phyloP scores from a whole-genome alignment of 2,888 invertebrate genomes.

The Pristionchus exspectatus region DNA sequence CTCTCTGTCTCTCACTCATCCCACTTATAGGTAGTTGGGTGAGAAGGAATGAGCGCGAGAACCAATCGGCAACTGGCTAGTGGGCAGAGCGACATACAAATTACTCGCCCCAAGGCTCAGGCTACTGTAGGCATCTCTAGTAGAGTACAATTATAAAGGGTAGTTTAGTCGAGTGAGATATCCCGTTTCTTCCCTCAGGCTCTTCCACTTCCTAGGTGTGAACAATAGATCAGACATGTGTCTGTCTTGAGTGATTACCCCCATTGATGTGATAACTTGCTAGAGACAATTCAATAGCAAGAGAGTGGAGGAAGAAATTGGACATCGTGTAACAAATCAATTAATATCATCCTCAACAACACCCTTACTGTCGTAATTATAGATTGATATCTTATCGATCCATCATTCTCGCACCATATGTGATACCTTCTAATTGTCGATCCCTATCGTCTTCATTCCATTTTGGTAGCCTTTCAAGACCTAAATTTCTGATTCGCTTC shows the following conservation, averaged over 20 bases:
- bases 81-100: background rate
- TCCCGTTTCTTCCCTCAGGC: background rate
- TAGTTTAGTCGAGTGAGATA: background rate
- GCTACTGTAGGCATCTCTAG: background rate
- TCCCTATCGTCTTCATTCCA: background rate
- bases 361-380: background rate
- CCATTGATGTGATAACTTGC: conserved; percentile 6
- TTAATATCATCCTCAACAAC: background rate
- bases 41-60: conserved; percentile 12
- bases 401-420: background rate
- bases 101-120: conserved; percentile 1
- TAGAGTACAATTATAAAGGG: background rate
- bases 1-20: conserved; percentile 20
- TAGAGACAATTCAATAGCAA: background rate
- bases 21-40: conserved; percentile 27
- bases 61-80: conserved; percentile 37
- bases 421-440: background rate
- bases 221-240: conserved; percentile 33
- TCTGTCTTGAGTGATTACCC: conserved; percentile 19
- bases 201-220: conserved; percentile 15
- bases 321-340: background rate
- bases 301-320: background rate
- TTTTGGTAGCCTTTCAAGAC: background rate
- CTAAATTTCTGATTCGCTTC: conserved; percentile 23
- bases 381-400: background rate